Conservation (phyloP, 2,113 vertebrate species). For the Gnathonemus longibarbis region DNA sequence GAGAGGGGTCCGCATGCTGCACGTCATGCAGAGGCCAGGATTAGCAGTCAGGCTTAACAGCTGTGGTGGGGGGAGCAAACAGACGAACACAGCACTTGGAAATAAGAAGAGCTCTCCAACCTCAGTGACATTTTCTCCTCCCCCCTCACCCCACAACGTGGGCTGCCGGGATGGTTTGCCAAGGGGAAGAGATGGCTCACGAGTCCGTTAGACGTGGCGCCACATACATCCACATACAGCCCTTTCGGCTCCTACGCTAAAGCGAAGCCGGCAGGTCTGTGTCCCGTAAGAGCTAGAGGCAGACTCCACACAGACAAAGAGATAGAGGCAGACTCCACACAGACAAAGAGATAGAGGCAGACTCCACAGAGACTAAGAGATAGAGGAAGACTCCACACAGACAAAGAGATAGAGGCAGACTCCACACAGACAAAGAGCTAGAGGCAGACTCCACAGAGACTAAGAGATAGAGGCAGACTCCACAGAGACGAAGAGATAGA, state of each 20-base stretch:
- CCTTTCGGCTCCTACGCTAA: slow-evolving; percentile 40
- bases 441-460: too few species aligned
- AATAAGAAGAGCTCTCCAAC: slow-evolving; percentile 49
- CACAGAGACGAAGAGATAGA: slow-evolving; percentile 42
- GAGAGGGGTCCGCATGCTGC: slow-evolving; percentile 28
- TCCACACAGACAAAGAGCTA: too few species aligned
- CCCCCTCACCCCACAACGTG: slow-evolving; percentile 31
- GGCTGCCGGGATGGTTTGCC: slow-evolving; percentile 7
- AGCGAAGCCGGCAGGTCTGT: slow-evolving; percentile 36
- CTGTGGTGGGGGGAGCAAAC: slow-evolving; percentile 17
- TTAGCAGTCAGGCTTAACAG: not conserved
- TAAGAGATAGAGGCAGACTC: slow-evolving; percentile 33
- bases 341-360: slow-evolving; percentile 26
- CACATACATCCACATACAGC: not conserved
- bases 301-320: slow-evolving; percentile 44
- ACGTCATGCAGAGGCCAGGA: slow-evolving; percentile 38
- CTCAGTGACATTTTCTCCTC: slow-evolving; percentile 42
- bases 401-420: slow-evolving; percentile 33
- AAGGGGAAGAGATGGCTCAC: not conserved
- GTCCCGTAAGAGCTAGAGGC: slow-evolving; percentile 35
- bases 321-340: not conserved
- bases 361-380: slow-evolving; percentile 22
- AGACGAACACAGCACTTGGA: slow-evolving; percentile 39
- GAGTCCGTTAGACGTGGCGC: not conserved
- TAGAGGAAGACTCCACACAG: slow-evolving; percentile 35